Evolutionary conservation across 2,113 vertebrate genomes (phyloP).

Genomic region (Hipposideros armiger): DNA sequence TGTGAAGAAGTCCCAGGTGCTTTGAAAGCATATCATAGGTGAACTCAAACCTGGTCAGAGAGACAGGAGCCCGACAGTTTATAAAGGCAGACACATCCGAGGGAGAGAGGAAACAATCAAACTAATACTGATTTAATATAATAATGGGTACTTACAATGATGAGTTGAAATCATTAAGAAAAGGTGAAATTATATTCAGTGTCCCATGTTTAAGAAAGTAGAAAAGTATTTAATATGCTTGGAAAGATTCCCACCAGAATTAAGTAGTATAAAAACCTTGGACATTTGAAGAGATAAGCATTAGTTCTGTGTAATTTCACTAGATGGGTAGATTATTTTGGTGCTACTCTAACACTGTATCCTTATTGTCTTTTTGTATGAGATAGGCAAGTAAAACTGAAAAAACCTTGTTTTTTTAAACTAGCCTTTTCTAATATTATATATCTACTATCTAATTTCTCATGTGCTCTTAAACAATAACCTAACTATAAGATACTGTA

Average conservation of each 20-base stretch:
- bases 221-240: conserved; percentile 16
- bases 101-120: not conserved
- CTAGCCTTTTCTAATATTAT: conserved; percentile 49
- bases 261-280: not conserved
- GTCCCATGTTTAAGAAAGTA: conserved; percentile 6
- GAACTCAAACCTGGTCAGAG: not conserved
- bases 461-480: conserved; percentile 42
- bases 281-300: conserved; percentile 37
- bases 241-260: conserved; percentile 31
- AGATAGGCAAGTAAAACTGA: conserved; percentile 48
- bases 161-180: conserved; percentile 33
- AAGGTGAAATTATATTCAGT: conserved; percentile 43
- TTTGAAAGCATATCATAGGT: conserved; percentile 2
- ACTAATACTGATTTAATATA: not conserved
- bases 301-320: conserved; percentile 47
- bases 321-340: conserved; percentile 13
- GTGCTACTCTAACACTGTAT: conserved; percentile 17
- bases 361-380: conserved; percentile 39
- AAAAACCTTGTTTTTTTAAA: conserved; percentile 51
- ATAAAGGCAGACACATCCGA: not conserved
- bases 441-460: conserved; percentile 3
- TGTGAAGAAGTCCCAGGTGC: not conserved
- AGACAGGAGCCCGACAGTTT: not conserved
- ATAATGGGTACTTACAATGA: conserved; percentile 5
- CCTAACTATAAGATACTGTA: not conserved